Evolutionary conservation across 1,140 invertebrate species (phyloP).

Genomic region (Caenorhabditis inopinata): DNA sequence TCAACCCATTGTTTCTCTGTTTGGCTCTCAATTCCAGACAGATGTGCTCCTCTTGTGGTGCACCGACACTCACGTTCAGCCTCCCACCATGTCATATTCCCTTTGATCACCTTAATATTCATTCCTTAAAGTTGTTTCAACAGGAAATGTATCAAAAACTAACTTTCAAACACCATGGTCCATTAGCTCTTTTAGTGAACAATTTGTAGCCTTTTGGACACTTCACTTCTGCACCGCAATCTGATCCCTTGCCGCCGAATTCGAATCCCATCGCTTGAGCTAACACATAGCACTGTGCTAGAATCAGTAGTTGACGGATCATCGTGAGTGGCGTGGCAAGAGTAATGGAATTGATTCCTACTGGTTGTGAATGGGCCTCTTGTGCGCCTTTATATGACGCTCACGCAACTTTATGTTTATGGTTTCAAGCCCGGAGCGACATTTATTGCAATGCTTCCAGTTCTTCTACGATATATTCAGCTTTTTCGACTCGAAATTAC

Average conservation of each 20-base stretch:
- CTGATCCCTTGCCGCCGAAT: not conserved
- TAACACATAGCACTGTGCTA: not conserved
- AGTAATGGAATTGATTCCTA: not conserved
- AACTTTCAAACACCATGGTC: not conserved
- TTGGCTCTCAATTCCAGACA: not conserved
- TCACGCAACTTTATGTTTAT: not conserved
- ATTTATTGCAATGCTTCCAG: not conserved
- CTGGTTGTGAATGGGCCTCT: not conserved
- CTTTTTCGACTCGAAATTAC: too few relatives aligned
- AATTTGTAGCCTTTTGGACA: not conserved
- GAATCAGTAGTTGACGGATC: not conserved
- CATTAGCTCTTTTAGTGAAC: not conserved
- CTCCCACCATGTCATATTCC: conserved; percentile 27
- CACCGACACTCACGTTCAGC: conserved; percentile 18
- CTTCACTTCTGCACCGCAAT: not conserved
- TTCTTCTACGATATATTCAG: not conserved
- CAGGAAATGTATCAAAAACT: not conserved
- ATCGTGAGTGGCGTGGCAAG: not conserved
- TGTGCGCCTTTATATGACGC: not conserved
- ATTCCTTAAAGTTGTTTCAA: not conserved
- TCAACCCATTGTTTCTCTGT: not conserved
- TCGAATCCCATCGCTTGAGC: not conserved
- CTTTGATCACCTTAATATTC: not conserved
- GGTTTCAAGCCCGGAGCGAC: not conserved
- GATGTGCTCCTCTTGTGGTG: not conserved